Conservation (phyloP, 2,888 invertebrate species). For the Harpagoxenus sublaevis region DNA sequence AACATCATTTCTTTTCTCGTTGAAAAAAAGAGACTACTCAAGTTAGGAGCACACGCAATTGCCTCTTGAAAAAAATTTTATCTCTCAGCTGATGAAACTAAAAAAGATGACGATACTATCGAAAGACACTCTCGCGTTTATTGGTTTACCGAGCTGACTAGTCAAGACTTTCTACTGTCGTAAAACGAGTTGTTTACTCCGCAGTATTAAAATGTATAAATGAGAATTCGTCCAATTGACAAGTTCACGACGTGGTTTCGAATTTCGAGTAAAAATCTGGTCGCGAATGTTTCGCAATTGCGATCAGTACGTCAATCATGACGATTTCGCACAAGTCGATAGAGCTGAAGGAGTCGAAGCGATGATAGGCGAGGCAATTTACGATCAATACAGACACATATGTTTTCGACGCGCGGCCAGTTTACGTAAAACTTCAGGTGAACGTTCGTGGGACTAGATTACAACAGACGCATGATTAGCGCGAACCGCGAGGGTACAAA, state of each 20-base stretch:
- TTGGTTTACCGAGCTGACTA: not conserved
- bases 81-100: not conserved
- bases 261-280: not conserved
- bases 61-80: not conserved
- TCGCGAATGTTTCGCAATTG: not conserved
- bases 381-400: slow-evolving; percentile 23
- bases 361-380: slow-evolving; percentile 34
- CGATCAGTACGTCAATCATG: slow-evolving; percentile 2
- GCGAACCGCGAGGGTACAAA: not conserved
- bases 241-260: not conserved
- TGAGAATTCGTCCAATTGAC: not conserved
- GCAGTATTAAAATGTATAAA: not conserved
- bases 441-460: slow-evolving; percentile 10
- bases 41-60: not conserved
- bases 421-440: slow-evolving; percentile 17
- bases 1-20: not conserved
- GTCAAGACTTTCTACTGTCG: not conserved
- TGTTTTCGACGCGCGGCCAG: slow-evolving; percentile 16
- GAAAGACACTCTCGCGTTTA: not conserved
- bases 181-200: not conserved
- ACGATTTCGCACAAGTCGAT: not conserved
- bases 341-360: not conserved
- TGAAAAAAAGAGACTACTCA: not conserved
- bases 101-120: not conserved
- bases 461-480: slow-evolving; percentile 13